Evolutionary conservation across 2,113 vertebrate species (phyloP).

Genomic region (Nibea albiflora): DNA sequence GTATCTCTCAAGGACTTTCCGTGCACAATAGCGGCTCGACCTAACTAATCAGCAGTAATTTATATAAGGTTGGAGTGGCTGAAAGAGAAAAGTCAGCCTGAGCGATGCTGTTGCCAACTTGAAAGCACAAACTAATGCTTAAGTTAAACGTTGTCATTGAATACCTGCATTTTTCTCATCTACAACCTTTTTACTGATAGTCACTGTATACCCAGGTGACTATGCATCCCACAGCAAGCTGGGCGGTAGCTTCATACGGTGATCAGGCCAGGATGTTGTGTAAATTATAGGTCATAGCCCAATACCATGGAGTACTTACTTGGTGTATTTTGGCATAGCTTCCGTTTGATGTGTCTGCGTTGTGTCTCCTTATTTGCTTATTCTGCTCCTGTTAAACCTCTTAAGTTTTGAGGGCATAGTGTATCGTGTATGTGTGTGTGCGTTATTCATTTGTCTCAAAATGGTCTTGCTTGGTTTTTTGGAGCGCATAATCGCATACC

Average conservation of each 20-base stretch:
- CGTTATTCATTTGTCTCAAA: constrained; percentile 19
- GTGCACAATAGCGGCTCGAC: not conserved
- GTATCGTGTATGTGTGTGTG: not conserved
- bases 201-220: not conserved
- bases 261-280: too few relatives aligned
- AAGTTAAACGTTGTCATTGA: too few relatives aligned
- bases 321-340: not conserved
- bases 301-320: not conserved
- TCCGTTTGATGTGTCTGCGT: not conserved
- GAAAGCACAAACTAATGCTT: not conserved
- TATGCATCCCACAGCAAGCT: not conserved
- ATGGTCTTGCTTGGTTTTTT: constrained; percentile 25
- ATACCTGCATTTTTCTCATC: too few relatives aligned
- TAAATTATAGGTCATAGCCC: not conserved
- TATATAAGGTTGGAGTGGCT: not conserved
- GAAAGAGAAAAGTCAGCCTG: not conserved
- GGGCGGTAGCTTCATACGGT: not conserved
- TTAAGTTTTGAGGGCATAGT: constrained; percentile 17
- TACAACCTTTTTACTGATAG: too few relatives aligned
- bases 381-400: constrained; percentile 27
- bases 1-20: not conserved
- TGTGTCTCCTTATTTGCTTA: constrained; percentile 24
- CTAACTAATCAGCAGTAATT: not conserved
- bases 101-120: not conserved
- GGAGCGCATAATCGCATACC: not conserved